A percentile compares a stretch with the other conserved stretches of the same genome.
Evolutionary conservation across 2,888 invertebrate species (phyloP).

Genomic region (Slavum lentiscoides): DNA sequence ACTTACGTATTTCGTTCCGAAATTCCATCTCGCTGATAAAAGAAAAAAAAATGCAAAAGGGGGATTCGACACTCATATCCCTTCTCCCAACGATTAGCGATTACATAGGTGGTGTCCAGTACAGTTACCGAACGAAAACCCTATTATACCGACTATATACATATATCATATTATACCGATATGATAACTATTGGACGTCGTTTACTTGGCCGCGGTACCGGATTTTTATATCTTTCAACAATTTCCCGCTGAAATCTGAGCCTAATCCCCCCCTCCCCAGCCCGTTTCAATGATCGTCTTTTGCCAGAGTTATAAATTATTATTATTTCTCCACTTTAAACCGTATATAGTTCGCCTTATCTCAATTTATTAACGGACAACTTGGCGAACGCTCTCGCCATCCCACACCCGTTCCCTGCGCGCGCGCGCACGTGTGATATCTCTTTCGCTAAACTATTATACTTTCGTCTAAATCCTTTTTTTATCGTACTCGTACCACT

Average conservation of each 20-base stretch:
- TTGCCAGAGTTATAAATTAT: not conserved
- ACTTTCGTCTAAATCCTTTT: not conserved
- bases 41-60: no score
- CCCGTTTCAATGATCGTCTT: not conserved
- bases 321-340: not conserved
- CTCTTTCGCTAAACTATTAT: not conserved
- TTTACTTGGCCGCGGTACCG: no score
- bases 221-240: not conserved
- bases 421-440: no score
- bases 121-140: no score
- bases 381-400: not conserved
- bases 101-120: no score
- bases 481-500: not conserved
- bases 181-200: no score
- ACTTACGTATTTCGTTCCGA: no score
- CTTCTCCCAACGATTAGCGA: no score
- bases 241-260: conserved; percentile 13
- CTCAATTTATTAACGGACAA: conserved; percentile 7
- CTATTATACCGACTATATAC: no score
- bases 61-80: no score
- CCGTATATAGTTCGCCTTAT: not conserved
- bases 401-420: not conserved
- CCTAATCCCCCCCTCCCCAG: not conserved
- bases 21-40: no score
- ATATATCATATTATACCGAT: no score